Percentiles rank a stretch among this genome's conserved stretches.
Evolutionary conservation across 2,888 invertebrate species (phyloP).

Genomic region (Coelinius sp.): DNA sequence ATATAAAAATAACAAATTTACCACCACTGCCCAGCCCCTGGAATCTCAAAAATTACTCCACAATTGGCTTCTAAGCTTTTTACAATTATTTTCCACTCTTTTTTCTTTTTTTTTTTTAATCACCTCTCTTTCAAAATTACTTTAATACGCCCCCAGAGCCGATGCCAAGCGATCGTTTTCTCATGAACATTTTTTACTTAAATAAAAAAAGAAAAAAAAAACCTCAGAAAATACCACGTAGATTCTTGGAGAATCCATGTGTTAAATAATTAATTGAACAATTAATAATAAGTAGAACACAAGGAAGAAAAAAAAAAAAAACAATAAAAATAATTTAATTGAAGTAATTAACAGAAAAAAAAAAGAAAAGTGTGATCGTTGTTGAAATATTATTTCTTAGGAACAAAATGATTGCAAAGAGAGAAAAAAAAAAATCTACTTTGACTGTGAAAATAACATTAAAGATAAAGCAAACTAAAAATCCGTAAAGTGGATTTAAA

Average conservation of each 20-base stretch:
- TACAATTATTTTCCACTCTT: conserved; percentile 17
- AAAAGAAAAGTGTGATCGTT: conserved; percentile 37
- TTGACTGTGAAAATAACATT: conserved; percentile 58
- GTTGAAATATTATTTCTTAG: conserved; percentile 31
- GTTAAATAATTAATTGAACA: too few species aligned
- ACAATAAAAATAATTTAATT: conserved; percentile 32
- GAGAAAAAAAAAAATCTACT: conserved; percentile 41
- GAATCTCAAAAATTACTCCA: background rate
- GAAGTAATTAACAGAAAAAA: conserved; percentile 32
- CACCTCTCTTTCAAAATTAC: conserved; percentile 40
- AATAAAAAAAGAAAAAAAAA: conserved; percentile 29
- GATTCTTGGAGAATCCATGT: conserved; percentile 17
- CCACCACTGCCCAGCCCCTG: background rate
- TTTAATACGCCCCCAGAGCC: conserved; percentile 47
- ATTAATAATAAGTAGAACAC: conserved; percentile 25
- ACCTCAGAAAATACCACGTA: conserved; percentile 23
- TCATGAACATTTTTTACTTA: conserved; percentile 41
- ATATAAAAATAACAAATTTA: background rate
- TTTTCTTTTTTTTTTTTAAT: conserved; percentile 3
- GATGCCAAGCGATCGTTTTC: conserved; percentile 62
- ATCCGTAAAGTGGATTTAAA: conserved; percentile 20
- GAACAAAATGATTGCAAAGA: conserved; percentile 29
- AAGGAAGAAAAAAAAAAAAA: background rate
- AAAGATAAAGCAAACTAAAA: conserved; percentile 44
- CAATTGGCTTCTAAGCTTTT: conserved; percentile 18